Base-by-base conservation (phyloP, 2,888 invertebrate genomes). In the Caenorhabditis sulstoni region DNA sequence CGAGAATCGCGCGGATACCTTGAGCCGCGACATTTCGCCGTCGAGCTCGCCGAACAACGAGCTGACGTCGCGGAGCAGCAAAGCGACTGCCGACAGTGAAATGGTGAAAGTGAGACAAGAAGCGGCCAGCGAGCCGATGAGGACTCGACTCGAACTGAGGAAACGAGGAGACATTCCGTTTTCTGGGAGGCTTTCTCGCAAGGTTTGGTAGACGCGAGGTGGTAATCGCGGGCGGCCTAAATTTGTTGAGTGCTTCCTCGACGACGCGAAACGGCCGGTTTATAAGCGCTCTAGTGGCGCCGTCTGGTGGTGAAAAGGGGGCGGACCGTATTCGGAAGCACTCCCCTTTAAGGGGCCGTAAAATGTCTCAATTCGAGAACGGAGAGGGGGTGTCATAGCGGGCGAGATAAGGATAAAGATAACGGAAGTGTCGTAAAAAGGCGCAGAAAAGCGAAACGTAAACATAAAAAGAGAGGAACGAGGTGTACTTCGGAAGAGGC, bases 301-400 rank as follows among this genome's bases (percentile, higher is more conserved):
- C 29, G 4, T n/a, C n/a, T n/a, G n/a, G n/a, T n/a, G n/a, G n/a
- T n/a, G n/a, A n/a, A n/a, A n/a, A n/a, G n/a, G n/a, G n/a, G n/a
- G n/a, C n/a, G n/a, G n/a, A n/a, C n/a, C n/a, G n/a, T n/a, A n/a
- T n/a, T n/a, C n/a, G n/a, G n/a, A n/a, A n/a, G n/a, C n/a, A n/a
- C n/a, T n/a, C n/a, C n/a, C n/a, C n/a, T n/a, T n/a, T n/a, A n/a
- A n/a, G n/a, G 53, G 39, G 44, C 45, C 47, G 55, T 61, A 55
- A 71, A 71, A 71, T 71, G 71, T 71, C 49, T 71, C 71, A 71
- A 71, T 64, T 64, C 71, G 49, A 3, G 7, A 29, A 5, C 29
- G 4, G 29, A 29, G 4, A 7, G 3, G 29, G 62, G 57, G 49
- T 64, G 71, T 64, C 71, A 62, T 71, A 29, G 29, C 3, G 3